Percentiles rank a stretch among this genome's conserved stretches.
phyloP scores from a whole-genome alignment of 2,113 vertebrate genomes.

The Eudorcas thomsonii region DNA sequence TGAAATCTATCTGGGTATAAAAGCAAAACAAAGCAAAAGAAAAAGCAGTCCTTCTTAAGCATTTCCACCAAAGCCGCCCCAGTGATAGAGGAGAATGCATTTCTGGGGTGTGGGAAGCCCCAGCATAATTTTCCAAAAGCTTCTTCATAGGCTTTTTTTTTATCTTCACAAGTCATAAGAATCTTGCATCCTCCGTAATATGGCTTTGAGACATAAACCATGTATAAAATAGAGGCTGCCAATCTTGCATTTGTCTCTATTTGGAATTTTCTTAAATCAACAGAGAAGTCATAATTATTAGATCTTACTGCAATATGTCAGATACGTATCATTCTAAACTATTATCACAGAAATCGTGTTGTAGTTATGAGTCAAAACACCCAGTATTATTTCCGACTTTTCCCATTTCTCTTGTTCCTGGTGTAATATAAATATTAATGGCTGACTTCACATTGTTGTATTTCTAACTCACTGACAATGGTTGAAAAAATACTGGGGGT shows the following conservation, averaged over 20 bases:
- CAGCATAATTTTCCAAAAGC: background rate
- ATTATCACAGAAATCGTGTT: background rate
- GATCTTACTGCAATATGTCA: background rate
- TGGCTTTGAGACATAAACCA: background rate
- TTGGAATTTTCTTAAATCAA: background rate
- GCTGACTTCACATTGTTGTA: background rate
- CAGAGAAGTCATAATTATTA: background rate
- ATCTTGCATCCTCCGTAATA: background rate
- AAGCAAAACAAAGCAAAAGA: background rate
- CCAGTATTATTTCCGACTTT: constrained; percentile 35
- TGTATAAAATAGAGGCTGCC: background rate
- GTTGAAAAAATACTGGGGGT: background rate
- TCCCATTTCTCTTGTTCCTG: background rate
- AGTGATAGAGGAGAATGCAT: background rate
- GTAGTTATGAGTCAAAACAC: background rate
- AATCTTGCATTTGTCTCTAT: background rate
- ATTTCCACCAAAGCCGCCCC: background rate
- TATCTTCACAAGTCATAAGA: background rate
- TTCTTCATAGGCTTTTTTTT: background rate
- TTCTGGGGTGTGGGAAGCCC: background rate
- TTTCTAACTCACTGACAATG: background rate
- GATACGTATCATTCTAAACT: background rate
- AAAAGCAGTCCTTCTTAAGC: background rate
- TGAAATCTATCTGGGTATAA: constrained; percentile 2
- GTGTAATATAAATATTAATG: constrained; percentile 11